Evolutionary conservation across 2,888 invertebrate genomes (phyloP).

Genomic region (Epistrophe eligans): DNA sequence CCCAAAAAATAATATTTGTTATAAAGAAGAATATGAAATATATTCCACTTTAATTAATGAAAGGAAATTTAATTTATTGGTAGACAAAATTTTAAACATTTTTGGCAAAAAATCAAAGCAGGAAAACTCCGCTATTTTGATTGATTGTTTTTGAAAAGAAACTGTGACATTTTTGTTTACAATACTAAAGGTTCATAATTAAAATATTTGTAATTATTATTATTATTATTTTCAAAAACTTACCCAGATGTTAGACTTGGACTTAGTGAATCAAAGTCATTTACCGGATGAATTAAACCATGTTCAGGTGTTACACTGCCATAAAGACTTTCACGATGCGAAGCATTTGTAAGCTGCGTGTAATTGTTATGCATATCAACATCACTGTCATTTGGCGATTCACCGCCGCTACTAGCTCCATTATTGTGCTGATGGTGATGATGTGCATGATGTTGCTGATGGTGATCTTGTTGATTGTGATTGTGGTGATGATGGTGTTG

Average conservation of each 20-base stretch:
- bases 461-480: conserved; percentile 49
- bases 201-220: too few species aligned
- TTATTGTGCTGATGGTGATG: conserved; percentile 68
- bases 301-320: conserved; percentile 81
- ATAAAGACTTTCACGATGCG: conserved; percentile 80
- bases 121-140: too few species aligned
- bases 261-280: conserved; percentile 80
- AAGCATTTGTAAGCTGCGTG: conserved; percentile 82
- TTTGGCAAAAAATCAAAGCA: too few species aligned
- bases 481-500: conserved; percentile 80
- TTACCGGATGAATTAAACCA: conserved; percentile 76
- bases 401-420: conserved; percentile 76
- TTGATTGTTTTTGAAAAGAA: too few species aligned
- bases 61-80: too few species aligned
- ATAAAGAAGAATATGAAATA: too few species aligned
- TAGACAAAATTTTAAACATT: too few species aligned
- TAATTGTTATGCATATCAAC: conserved; percentile 81
- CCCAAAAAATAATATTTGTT: too few species aligned
- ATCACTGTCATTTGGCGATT: conserved; percentile 77
- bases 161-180: too few species aligned
- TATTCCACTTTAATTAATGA: too few species aligned
- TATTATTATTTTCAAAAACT: conserved; percentile 73
- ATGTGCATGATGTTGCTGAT: conserved; percentile 77
- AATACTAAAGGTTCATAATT: too few species aligned
- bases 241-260: conserved; percentile 81